A percentile compares a stretch with the other conserved stretches of the same genome.
These are phyloP conservation scores for Drosophila algonquin DNA, from an alignment of 2,888 invertebrate genomes.

Conservation along the genomic window DNA sequence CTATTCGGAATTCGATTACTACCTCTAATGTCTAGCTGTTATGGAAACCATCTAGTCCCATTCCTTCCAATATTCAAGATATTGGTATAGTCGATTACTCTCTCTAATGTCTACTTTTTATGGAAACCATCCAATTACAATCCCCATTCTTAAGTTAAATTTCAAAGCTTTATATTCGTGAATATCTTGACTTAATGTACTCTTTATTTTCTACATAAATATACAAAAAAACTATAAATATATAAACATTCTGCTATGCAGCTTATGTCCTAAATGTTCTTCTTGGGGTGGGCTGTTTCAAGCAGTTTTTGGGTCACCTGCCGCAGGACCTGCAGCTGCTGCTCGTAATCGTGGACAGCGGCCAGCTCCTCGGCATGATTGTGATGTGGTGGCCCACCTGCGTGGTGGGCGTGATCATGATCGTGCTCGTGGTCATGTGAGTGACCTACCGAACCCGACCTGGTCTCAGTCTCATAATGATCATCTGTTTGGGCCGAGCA, in stretches of 20 bases:
- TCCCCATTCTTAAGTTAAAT: constrained; percentile 10
- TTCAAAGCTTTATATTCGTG: constrained; percentile 16
- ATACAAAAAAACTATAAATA: constrained; percentile 48
- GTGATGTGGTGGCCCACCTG: constrained; percentile 23
- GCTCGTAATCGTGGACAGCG: constrained; percentile 62
- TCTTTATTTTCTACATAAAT: constrained; percentile 31
- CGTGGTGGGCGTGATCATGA: constrained; percentile 14
- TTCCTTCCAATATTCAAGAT: too few species aligned
- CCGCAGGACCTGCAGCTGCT: constrained; percentile 63
- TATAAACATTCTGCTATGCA: constrained; percentile 61
- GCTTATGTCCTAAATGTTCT: constrained; percentile 34
- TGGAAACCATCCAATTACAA: not conserved
- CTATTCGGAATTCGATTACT: too few species aligned
- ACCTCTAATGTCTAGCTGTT: too few species aligned
- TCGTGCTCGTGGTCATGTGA: constrained; percentile 31
- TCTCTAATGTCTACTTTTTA: too few species aligned
- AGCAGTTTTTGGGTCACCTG: constrained; percentile 66
- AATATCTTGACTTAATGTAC: constrained; percentile 44
- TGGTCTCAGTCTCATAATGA: constrained; percentile 39
- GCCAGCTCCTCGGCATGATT: constrained; percentile 53
- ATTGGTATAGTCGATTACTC: too few species aligned
- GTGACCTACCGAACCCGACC: constrained; percentile 14
- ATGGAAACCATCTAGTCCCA: too few species aligned
- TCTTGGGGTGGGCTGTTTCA: constrained; percentile 47
- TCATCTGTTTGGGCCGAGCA: constrained; percentile 36